phyloP scores from a whole-genome alignment of 2,797 vertebrate species.

The Spinibarbus caldwelli region DNA sequence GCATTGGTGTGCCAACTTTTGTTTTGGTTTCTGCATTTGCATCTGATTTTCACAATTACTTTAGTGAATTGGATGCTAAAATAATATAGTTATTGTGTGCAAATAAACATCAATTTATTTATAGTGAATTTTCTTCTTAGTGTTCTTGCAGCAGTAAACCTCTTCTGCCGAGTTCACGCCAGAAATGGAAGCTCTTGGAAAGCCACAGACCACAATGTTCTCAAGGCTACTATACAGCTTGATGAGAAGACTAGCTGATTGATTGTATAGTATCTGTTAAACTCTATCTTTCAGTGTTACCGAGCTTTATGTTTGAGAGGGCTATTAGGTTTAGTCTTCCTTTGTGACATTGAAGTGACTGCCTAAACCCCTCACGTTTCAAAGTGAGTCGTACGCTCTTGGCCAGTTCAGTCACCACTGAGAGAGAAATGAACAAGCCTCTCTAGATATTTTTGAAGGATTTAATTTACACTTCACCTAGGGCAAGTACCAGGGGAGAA shows the following conservation, averaged over 20 bases:
- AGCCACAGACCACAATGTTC: not conserved
- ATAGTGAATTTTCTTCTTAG: not conserved
- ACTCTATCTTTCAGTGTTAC: slow-evolving; percentile 5
- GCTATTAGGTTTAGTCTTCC: slow-evolving; percentile 11
- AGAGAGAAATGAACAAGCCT: slow-evolving; percentile 27
- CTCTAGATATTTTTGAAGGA: slow-evolving; percentile 42
- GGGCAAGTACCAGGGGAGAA: slow-evolving; percentile 37
- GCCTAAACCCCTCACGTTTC: slow-evolving; percentile 29
- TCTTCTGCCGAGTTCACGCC: not conserved
- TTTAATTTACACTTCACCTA: slow-evolving; percentile 58
- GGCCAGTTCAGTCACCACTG: not conserved
- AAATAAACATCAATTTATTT: not conserved
- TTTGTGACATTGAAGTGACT: slow-evolving; percentile 43
- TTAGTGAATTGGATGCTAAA: not conserved
- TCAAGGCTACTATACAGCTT: not conserved
- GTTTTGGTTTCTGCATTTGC: not conserved
- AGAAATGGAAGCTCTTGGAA: not conserved
- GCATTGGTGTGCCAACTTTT: not conserved
- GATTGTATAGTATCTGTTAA: not conserved
- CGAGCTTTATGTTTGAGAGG: slow-evolving; percentile 11
- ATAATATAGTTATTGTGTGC: not conserved
- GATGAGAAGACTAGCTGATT: not conserved
- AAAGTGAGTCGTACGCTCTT: slow-evolving; percentile 8
- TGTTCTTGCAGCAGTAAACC: not conserved
- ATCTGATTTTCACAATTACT: not conserved